Base-by-base conservation (phyloP, 2,113 vertebrate genomes). In the Myotis davidii region DNA sequence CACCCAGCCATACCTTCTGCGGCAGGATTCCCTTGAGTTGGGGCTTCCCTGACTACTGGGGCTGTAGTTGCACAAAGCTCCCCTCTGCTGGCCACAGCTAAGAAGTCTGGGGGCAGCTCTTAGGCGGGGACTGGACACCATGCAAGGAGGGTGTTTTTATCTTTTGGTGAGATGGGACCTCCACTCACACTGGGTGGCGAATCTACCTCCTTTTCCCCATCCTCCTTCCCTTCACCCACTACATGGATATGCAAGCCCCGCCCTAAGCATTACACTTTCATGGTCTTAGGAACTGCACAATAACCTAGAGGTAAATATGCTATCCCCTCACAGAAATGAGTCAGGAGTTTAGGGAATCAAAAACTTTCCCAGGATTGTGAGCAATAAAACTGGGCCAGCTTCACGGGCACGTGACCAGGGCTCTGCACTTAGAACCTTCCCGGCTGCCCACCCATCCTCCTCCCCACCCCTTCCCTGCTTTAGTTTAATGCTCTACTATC, bases 111-210 rank as follows among this genome's bases (percentile, higher is more conserved):
- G 48, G 4, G 13, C 0, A 0, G 27, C 54, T 13, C 48, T 45
- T 2, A 12, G 20, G 34, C 4, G 0, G 48, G 34, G 6, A 42
- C 0, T 34, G 14, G 29, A 29, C 6, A 1, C 0, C 0, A 1
- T 1, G 50, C 27, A 14, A 4, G 0, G 4, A 5, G 16, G 56
- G 2, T 0, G 16, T 20, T 39, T 32, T 27, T 11, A 10, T 17
- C 6, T 64, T 20, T 29, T n/a, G 25, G 4, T 76, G 69, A 64
- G 59, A 25, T 4, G 74, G 52, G 54, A 37, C 20, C n/a, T 85
- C 64, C 54, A 29, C 32, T 76, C 9, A 32, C 37, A 5, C 7
- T 3, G 13, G 18, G 18, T 23, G 8, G 21, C 25, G 42, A 34
- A 0, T 5, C 29, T 21, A 6, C 6, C 12, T 37, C 23, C n/a